Conservation (phyloP, 2,888 invertebrate genomes). For the Acleris emargana region DNA sequence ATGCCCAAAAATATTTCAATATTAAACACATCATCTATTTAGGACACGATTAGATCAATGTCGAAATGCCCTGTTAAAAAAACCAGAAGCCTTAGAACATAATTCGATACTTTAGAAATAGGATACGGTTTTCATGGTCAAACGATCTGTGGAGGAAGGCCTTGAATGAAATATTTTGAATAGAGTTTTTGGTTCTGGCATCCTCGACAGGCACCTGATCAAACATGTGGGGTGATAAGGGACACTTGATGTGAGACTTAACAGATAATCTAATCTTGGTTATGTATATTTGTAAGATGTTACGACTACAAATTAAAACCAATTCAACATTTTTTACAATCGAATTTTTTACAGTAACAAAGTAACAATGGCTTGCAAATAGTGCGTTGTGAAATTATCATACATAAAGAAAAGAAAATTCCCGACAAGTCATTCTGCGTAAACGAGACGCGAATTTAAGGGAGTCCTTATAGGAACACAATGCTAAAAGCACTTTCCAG, state of each 20-base stretch:
- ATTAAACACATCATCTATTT: too few species aligned
- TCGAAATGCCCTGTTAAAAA: slow-evolving; percentile 11
- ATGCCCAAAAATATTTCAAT: too few species aligned
- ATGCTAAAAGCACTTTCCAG: slow-evolving; percentile 49
- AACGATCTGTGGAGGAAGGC: slow-evolving; percentile 58
- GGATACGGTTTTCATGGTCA: slow-evolving; percentile 67
- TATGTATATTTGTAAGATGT: slow-evolving; percentile 42
- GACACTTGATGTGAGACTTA: slow-evolving; percentile 77
- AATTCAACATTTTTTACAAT: slow-evolving; percentile 38
- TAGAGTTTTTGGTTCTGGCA: slow-evolving; percentile 60
- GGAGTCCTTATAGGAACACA: slow-evolving; percentile 55
- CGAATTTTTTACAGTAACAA: too few species aligned
- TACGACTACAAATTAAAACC: slow-evolving; percentile 47
- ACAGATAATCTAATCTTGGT: slow-evolving; percentile 72
- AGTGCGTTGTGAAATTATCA: slow-evolving; percentile 43
- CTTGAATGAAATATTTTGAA: slow-evolving; percentile 57
- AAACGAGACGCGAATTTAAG: slow-evolving; percentile 49
- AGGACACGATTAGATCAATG: neutral
- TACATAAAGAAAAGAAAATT: slow-evolving; percentile 38
- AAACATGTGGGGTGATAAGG: slow-evolving; percentile 79
- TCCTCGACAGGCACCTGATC: slow-evolving; percentile 75
- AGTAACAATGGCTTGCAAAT: slow-evolving; percentile 23
- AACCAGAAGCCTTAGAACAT: slow-evolving; percentile 54
- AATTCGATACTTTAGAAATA: slow-evolving; percentile 55
- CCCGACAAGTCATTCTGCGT: slow-evolving; percentile 45